Evolutionary conservation across 2,888 invertebrate genomes (phyloP), one percentile per base, ranked within the genome.

Genomic region (Saturnia pavonia): DNA sequence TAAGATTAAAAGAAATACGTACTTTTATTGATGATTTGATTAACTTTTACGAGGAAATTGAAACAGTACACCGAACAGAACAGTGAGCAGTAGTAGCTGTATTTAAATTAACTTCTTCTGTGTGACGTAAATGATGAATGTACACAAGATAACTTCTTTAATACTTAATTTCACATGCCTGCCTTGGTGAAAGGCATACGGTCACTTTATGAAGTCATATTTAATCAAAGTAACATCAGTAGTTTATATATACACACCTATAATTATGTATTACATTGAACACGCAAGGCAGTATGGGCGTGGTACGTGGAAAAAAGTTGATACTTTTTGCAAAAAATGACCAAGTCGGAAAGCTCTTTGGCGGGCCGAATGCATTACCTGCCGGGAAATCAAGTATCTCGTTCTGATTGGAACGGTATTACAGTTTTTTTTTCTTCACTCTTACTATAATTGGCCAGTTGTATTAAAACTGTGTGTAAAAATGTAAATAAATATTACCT

Each of bases 331-430:
- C 25, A 12, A 27, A 60, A 27, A 54, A 54, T 4, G 65, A 9
- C 65, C 65, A 40, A 65, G n/a, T n/a, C n/a, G 65, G 40, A 60
- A 40, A 65, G 65, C 65, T 40, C 65, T 65, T 65, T 40, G 65
- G n/a, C 40, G 65, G 9, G 8, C 40, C 65, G 40, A 40, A 40
- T n/a, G 40, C 40, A 65, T 40, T 65, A 19, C n/a, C 65, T 65
- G 40, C 19, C 19, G 34, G n/a, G 40, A 65, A 65, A 65, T 65
- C 65, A 40, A n/a, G 65, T n/a, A 65, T 11, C 34, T 65, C 65
- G n/a, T n/a, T 60, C 57, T 27, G 25, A 40, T 65, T 40, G 9
- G 40, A 40, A 65, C 65, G 40, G 65, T 65, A 65, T 65, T 40
- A 19, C n/a, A 40, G 40, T 11, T 51, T 51, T 51, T 19, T 51